Evolutionary conservation across 2,113 vertebrate genomes (phyloP).

Genomic region (Chascanopsetta lugubris): DNA sequence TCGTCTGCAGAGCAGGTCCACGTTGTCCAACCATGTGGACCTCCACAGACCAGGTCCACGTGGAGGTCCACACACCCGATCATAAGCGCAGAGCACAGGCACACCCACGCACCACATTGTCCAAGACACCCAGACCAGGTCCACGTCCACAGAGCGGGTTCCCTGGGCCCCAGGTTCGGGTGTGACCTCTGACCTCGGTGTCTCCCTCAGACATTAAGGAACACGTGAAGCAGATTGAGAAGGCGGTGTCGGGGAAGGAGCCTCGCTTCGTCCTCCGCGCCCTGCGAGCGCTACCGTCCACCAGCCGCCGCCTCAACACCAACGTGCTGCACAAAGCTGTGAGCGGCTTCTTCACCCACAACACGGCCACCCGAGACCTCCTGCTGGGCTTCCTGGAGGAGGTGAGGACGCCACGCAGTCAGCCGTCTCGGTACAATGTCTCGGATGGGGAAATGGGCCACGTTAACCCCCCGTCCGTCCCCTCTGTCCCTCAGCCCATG

Average conservation of each 20-base stretch:
- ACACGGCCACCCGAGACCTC: constrained; percentile 85
- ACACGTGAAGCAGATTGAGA: constrained; percentile 97
- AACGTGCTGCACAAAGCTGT: constrained; percentile 93
- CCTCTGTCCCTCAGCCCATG: constrained; percentile 85
- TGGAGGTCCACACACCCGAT: too few relatives aligned
- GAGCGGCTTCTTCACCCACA: constrained; percentile 92
- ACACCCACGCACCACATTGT: too few relatives aligned
- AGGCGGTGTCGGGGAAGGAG: constrained; percentile 95
- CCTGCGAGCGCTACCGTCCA: constrained; percentile 91
- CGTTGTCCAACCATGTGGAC: too few relatives aligned
- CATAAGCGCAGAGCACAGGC: too few relatives aligned
- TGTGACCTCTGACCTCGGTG: background rate
- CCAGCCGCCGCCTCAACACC: constrained; percentile 92
- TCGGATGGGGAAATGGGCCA: too few relatives aligned
- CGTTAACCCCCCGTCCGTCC: background rate
- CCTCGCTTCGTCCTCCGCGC: constrained; percentile 93
- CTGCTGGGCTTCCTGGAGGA: constrained; percentile 92
- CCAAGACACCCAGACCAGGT: too few relatives aligned
- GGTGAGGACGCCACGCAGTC: constrained; percentile 72
- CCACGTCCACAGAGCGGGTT: too few relatives aligned
- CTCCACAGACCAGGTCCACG: too few relatives aligned
- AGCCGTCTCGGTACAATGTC: too few relatives aligned
- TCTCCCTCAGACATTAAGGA: constrained; percentile 89
- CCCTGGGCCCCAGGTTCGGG: too few relatives aligned
- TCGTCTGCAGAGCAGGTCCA: too few relatives aligned